phyloP scores from a whole-genome alignment of 2,888 invertebrate genomes.

The Scaptodrosophila latifasciaeformis region DNA sequence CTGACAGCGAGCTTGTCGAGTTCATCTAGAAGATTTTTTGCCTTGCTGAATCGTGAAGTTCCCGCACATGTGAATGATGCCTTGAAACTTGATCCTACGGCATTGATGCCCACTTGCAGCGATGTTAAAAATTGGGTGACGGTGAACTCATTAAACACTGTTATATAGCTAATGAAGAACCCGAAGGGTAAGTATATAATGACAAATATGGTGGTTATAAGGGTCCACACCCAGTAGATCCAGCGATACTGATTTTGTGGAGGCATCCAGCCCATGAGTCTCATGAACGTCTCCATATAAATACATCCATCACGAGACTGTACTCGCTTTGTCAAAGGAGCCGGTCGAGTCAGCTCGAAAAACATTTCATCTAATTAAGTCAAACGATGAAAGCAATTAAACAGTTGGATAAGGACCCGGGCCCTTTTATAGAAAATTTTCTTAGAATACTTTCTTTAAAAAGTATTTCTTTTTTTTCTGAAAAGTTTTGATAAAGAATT shows the following conservation, averaged over 20 bases:
- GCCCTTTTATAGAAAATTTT: too few species aligned
- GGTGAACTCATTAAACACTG: slow-evolving; percentile 29
- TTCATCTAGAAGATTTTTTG: slow-evolving; percentile 26
- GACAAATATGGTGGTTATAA: background rate
- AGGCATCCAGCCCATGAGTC: slow-evolving; percentile 27
- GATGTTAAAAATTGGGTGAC: slow-evolving; percentile 53
- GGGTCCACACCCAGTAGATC: slow-evolving; percentile 21
- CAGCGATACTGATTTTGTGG: slow-evolving; percentile 7
- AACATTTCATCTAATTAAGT: too few species aligned
- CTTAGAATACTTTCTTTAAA: too few species aligned
- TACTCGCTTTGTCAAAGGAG: slow-evolving; percentile 4
- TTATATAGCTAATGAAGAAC: slow-evolving; percentile 24
- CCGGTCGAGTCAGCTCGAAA: too few species aligned
- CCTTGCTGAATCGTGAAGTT: slow-evolving; percentile 22
- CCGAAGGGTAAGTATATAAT: slow-evolving; percentile 24
- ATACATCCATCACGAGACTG: slow-evolving; percentile 38
- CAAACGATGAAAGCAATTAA: too few species aligned
- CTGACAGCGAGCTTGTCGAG: slow-evolving; percentile 31
- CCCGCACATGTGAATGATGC: slow-evolving; percentile 21
- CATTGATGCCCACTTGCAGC: slow-evolving; percentile 29
- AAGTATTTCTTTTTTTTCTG: too few species aligned
- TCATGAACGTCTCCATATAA: slow-evolving; percentile 41
- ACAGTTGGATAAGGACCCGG: too few species aligned
- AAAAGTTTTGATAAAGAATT: too few species aligned
- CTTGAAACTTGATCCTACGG: slow-evolving; percentile 31